phyloP scores from a whole-genome alignment of 23 tunicate species.

The Trididemnum miniatum region DNA sequence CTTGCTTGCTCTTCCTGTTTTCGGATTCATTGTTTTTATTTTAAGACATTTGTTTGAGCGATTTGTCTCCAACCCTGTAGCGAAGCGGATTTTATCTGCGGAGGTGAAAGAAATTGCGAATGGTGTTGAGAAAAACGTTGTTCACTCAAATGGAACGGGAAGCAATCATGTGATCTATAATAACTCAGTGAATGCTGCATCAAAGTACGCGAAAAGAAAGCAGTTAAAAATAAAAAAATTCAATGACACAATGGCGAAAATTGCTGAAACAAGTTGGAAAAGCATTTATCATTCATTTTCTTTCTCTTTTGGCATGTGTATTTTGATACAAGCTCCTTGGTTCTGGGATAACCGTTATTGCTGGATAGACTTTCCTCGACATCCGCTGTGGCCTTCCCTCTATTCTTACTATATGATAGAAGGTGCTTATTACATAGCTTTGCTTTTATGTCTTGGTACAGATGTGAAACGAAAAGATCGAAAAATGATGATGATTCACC shows the following conservation, averaged over 20 bases:
- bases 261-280: conserved; percentile 49
- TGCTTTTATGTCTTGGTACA: conserved; percentile 7
- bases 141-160: not conserved
- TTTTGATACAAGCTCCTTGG: conserved; percentile 35
- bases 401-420: conserved; percentile 33
- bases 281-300: conserved; percentile 18
- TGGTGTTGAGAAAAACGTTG: not conserved
- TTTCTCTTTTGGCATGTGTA: conserved; percentile 10
- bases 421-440: conserved; percentile 41
- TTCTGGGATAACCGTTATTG: conserved; percentile 33
- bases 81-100: not conserved
- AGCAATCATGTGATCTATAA: not conserved
- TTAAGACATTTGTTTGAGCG: conserved; percentile 24
- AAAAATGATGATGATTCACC: conserved; percentile 20
- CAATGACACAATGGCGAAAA: not conserved
- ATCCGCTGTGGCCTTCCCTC: conserved; percentile 21
- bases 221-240: not conserved
- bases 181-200: not conserved
- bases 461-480: conserved; percentile 43
- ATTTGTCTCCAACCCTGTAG: not conserved
- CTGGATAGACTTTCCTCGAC: conserved; percentile 23
- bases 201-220: not conserved
- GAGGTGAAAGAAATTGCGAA: not conserved
- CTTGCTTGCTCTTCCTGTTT: conserved; percentile 25
- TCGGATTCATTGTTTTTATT: conserved; percentile 10